Conservation (phyloP, 2,888 invertebrate genomes). For the Polymixis lichenea region DNA sequence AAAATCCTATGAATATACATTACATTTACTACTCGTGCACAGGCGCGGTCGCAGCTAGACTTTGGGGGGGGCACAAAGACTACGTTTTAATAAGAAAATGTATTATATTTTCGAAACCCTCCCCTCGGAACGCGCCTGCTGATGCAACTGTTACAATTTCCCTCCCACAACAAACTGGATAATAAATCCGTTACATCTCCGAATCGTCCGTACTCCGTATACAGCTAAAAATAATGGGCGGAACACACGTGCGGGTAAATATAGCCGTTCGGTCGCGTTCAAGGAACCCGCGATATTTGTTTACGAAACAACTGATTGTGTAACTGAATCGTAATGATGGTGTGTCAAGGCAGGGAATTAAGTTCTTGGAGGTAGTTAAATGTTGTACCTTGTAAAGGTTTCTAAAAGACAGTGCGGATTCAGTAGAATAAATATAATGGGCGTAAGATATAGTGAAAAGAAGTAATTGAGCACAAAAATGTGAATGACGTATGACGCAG, state of each 20-base stretch:
- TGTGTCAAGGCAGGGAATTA: constrained; percentile 30
- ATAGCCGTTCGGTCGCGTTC: constrained; percentile 63
- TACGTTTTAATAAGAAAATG: too few species aligned
- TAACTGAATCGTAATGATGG: constrained; percentile 53
- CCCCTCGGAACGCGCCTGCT: too few species aligned
- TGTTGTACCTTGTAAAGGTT: background rate
- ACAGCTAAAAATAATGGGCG: constrained; percentile 65
- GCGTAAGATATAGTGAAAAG: background rate
- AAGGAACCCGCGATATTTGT: constrained; percentile 65
- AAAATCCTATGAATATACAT: background rate
- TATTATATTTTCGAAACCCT: too few species aligned
- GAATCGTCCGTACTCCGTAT: constrained; percentile 23
- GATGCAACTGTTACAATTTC: background rate
- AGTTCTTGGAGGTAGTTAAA: constrained; percentile 10
- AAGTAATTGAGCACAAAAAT: background rate
- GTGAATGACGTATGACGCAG: background rate
- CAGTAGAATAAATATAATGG: constrained; percentile 2
- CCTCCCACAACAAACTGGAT: constrained; percentile 11
- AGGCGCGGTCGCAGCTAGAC: too few species aligned
- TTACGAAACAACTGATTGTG: constrained; percentile 59
- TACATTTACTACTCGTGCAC: too few species aligned
- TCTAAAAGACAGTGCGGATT: background rate
- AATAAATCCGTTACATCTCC: constrained; percentile 25
- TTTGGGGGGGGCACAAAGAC: too few species aligned
- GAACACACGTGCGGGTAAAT: constrained; percentile 65